phyloP scores from a whole-genome alignment of 35 echinoderm and acorn worm species.

The Hemicentrotus pulcherrimus region DNA sequence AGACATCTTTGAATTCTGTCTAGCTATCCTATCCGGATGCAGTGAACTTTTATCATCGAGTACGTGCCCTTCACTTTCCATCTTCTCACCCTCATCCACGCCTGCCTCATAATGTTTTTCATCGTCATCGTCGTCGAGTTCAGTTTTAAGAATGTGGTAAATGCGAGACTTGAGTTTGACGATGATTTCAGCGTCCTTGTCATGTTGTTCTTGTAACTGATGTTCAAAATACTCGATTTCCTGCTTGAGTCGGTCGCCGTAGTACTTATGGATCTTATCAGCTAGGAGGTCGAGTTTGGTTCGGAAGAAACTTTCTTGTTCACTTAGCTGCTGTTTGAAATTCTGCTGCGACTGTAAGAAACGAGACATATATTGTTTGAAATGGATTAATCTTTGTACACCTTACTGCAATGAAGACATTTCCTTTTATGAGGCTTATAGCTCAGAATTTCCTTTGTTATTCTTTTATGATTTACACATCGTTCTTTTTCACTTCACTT shows the following conservation, averaged over 20 bases:
- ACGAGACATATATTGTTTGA: background rate
- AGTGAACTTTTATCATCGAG: background rate
- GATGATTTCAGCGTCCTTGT: slow-evolving; percentile 62
- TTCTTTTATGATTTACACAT: too few species aligned
- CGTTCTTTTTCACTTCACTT: too few species aligned
- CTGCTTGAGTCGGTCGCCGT: slow-evolving; percentile 77
- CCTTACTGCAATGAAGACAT: too few species aligned
- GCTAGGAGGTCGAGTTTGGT: slow-evolving; percentile 64
- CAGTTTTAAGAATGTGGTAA: slow-evolving; percentile 20
- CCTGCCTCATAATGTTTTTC: background rate
- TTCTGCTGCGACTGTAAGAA: background rate
- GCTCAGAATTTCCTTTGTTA: too few species aligned
- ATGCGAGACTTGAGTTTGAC: slow-evolving; percentile 45
- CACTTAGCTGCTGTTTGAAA: background rate
- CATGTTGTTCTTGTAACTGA: slow-evolving; percentile 74
- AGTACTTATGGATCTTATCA: slow-evolving; percentile 72
- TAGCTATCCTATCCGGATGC: background rate
- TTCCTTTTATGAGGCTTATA: too few species aligned
- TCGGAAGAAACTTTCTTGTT: slow-evolving; percentile 61
- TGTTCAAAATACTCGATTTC: slow-evolving; percentile 84
- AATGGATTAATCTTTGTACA: too few species aligned
- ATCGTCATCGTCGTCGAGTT: slow-evolving; percentile 35
- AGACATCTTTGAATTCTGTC: background rate
- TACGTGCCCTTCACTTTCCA: background rate
- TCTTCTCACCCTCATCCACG: background rate